Evolutionary conservation across 1,140 invertebrate genomes (phyloP).

Genomic region (Drosophila bifasciata): DNA sequence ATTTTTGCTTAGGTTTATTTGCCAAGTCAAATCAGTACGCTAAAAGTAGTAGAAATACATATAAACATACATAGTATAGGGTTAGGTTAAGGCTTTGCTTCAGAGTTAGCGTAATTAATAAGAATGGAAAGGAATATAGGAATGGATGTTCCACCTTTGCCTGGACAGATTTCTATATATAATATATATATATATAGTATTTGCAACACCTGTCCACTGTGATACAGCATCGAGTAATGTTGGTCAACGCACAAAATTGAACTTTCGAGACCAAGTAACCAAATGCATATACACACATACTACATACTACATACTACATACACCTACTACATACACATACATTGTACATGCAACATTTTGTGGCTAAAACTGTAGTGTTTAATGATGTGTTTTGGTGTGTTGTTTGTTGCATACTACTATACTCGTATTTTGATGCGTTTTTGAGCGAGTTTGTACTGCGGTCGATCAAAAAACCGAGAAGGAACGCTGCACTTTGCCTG

Average conservation of each 20-base stretch:
- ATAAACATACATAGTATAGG: conserved; percentile 7
- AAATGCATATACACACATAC: conserved; percentile 23
- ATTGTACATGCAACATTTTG: conserved; percentile 23
- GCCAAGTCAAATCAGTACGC: no score
- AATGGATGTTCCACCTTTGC: no score
- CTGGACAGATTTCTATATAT: no score
- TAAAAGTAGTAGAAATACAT: no score
- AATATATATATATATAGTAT: no score
- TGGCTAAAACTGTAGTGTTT: conserved; percentile 46
- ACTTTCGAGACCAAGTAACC: conserved; percentile 40
- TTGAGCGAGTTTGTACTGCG: conserved; percentile 38
- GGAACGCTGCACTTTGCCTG: no score
- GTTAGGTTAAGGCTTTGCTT: conserved; percentile 36
- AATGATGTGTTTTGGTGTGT: conserved; percentile 61
- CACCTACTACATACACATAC: no score
- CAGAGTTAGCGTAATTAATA: conserved; percentile 10
- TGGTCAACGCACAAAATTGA: conserved; percentile 37
- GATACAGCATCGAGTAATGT: conserved; percentile 30
- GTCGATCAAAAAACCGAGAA: no score
- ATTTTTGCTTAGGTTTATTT: no score
- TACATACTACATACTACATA: no score
- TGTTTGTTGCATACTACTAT: no score
- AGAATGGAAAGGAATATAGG: no score
- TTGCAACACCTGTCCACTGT: conserved; percentile 44
- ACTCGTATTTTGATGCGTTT: conserved; percentile 55